Evolutionary conservation across 2,888 invertebrate genomes (phyloP), one percentile per base, ranked within the genome.

Genomic region (Shargacucullia verbasci): DNA sequence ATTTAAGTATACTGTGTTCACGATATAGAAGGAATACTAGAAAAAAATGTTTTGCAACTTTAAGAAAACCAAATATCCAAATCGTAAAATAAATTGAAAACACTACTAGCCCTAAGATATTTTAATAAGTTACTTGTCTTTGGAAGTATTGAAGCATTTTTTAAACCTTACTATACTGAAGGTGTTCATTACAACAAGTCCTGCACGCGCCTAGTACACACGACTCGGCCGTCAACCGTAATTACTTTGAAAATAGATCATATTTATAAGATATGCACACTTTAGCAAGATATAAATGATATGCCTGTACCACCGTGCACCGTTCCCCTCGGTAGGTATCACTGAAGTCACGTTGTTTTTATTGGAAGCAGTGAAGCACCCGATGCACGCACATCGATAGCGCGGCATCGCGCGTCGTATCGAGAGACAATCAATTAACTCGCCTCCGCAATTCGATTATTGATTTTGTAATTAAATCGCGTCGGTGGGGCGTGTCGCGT

Each of bases 381-480:
- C 82, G 87, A 88, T 89, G 86, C 90, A 87, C 86, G 89, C 86
- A 82, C 74, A 55, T 67, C 78, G 91, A 90, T 90, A 86, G 75
- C 81, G 76, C 82, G 79, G 76, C 40, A 15, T 40, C 40, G 40
- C 27, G 27, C 78, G 70, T 83, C 79, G 74, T 85, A 88, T 89
- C 90, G 80, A 76, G 79, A 78, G 84, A 88, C 89, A 89, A 91
- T 90, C 89, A 88, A 88, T 90, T 88, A 89, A 86, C 83, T 81
- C 75, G 78, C 80, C 78, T 80, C 70, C 74, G 82, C 87, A 87
- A 87, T 91, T 91, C 90, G 90, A 92, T 92, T 91, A 92, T 92
- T 92, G 90, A 91, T 91, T 91, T 89, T 85, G 88, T 91, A 93
- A 93, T 93, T 91, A 92, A 92, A 92, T 87, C 86, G 84, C 86